Base-by-base conservation (phyloP, 2,888 invertebrate species). In the Lissocephala sabroskyi region DNA sequence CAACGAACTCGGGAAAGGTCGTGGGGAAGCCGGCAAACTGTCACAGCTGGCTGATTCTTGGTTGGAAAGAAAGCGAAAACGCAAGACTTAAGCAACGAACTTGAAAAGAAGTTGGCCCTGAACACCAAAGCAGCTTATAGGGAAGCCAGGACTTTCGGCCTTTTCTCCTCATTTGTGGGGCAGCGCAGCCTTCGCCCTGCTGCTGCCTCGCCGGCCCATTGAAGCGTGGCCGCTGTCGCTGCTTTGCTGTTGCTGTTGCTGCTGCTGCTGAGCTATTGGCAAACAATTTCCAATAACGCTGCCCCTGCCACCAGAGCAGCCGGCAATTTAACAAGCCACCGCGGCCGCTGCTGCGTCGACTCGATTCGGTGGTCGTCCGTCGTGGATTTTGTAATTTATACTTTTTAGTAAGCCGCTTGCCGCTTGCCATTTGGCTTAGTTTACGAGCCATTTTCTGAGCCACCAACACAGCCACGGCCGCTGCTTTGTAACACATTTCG, bases 351-450 rank as follows among this genome's bases (percentile, higher is more conserved):
- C 28, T 46, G 3, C 17, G 44, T 43, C 18, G 43, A 32, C 28
- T 28, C 40, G 14, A n/a, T n/a, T n/a, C n/a, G n/a, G n/a, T n/a
- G n/a, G n/a, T n/a, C 39, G 53, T 49, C 46, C 36, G 58, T 52
- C 2, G 30, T 16, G 45, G 45, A 46, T 71, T 73, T 78, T 71
- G 71, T 75, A 71, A 71, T 56, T 55, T 59, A 67, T 75, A 71
- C 54, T 52, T 49, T 33, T 53, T 50, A 62, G 52, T 59, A 45
- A 52, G 13, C 41, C 37, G 56, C 45, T 53, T 45, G 14, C n/a
- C n/a, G n/a, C n/a, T n/a, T n/a, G 45, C 17, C 36, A 46, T 35
- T 40, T 33, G 45, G 54, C 39, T 52, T 49, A 36, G 41, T 36
- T 68, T 50, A 46, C 47, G 52, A 45, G 19, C 56, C 52, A 66